Evolutionary conservation across 2,113 vertebrate species (phyloP), one percentile per base, ranked within the genome.

Genomic region (Limnothrissa miodon): DNA sequence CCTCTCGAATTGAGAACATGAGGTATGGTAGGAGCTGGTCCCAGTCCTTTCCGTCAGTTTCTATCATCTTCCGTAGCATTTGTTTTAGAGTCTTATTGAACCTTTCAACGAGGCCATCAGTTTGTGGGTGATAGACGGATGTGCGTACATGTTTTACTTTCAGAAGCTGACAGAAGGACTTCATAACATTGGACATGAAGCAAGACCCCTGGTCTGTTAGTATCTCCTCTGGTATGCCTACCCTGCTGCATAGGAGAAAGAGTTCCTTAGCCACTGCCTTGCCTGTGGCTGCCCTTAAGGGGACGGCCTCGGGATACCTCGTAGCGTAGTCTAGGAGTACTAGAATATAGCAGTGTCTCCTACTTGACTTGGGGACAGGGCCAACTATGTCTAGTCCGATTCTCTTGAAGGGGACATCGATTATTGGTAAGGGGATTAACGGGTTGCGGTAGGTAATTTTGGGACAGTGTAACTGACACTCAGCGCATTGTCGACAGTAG

Each of bases 1-100:
- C n/a, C n/a, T n/a, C n/a, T n/a, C n/a, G n/a, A n/a, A n/a, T n/a
- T n/a, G n/a, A n/a, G n/a, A n/a, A n/a, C n/a, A n/a, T n/a, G n/a
- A n/a, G n/a, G n/a, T n/a, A n/a, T n/a, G n/a, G n/a, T n/a, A n/a
- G n/a, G n/a, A n/a, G n/a, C n/a, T n/a, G n/a, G n/a, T n/a, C n/a
- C n/a, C n/a, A n/a, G n/a, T n/a, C n/a, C n/a, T n/a, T n/a, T n/a
- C n/a, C n/a, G n/a, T n/a, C n/a, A n/a, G n/a, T n/a, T n/a, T n/a
- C n/a, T n/a, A n/a, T n/a, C n/a, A n/a, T n/a, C n/a, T n/a, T n/a
- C n/a, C n/a, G 33, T 46, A 80, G 13, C 53, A 84, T 21, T 19
- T 74, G 42, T 10, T 84, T 53, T 9, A 82, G 56, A 8, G 78
- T 85, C 39, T 80, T 59, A n/a, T 85, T 74, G 48, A 80, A 74